Conservation (phyloP, 2,888 invertebrate species). For the Hirudinaria manillensis region DNA sequence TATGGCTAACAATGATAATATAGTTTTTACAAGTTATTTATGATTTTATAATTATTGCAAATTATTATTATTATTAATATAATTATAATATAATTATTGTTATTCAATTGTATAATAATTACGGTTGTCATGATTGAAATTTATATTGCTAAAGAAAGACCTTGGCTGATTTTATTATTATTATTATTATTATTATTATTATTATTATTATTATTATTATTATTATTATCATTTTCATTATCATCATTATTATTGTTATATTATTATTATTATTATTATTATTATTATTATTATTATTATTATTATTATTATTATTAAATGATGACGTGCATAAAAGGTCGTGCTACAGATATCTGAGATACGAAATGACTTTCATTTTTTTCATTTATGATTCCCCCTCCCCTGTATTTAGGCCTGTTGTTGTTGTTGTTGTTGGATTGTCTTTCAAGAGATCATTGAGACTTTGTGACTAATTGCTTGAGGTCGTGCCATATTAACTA, state of each 20-base stretch:
- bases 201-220: background rate
- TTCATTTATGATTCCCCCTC: too few relatives aligned
- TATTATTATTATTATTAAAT: too few relatives aligned
- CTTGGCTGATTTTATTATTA: too few relatives aligned
- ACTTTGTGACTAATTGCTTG: too few relatives aligned
- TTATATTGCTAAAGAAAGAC: background rate
- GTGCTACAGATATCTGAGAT: too few relatives aligned
- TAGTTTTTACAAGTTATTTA: too few relatives aligned
- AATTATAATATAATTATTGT: background rate
- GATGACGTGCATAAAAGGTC: too few relatives aligned
- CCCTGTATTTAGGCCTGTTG: too few relatives aligned
- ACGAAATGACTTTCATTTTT: too few relatives aligned
- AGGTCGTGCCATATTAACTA: background rate
- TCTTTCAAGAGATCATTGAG: too few relatives aligned
- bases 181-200: constrained; percentile 7
- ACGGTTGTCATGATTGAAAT: background rate
- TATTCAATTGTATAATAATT: background rate
- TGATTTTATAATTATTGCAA: background rate
- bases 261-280: background rate
- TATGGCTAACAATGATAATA: too few relatives aligned
- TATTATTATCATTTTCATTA: background rate
- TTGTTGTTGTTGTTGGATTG: too few relatives aligned
- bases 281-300: background rate
- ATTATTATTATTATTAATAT: background rate
- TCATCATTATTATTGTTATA: background rate